Base-by-base conservation (phyloP, 2,797 vertebrate species). In the Echiichthys vipera region DNA sequence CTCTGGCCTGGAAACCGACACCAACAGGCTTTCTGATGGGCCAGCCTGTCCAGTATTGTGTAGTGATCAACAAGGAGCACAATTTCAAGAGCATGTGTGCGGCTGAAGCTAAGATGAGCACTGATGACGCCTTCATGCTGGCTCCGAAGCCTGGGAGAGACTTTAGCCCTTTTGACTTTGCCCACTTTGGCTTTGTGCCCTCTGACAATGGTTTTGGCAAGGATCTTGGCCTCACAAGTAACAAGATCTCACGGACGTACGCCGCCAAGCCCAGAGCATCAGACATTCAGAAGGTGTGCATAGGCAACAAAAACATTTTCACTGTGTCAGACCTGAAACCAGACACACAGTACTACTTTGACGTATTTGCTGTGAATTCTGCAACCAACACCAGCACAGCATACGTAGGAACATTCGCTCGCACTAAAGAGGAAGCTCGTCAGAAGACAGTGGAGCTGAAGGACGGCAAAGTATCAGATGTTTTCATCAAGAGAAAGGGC, bases 31-130 rank as follows among this genome's bases (percentile, higher is more conserved):
- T 94, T 1, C 67, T 97, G 51, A 93, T 98, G 92, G 95, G 93
- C 55, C 98, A 98, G 78, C 97, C 98, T 0, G 94, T 98, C 39
- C 96, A 96, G 74, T 99, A 99, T 69, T 99, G 98, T 14, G 95
- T 99, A 14, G 97, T 99, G 51, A 94, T 99, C 90, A 99, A 96
- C 91, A 97, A 97, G 64, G 97, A 99, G 74, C 98, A 99, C 93
- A 99, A 99, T 78, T 99, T 99, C 87, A 99, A 99, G 91, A 99
- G 98, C 70, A 95, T 99, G 78, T 99, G 98, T 5, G 98, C 97
- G 0, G 98, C 96, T 0, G 98, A 99, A 84, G 96, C 97, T n/a
- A 98, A 97, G 85, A 93, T 98, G 80, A 94, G 87, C 66, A 80
- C 83, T 0, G 98, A 99, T 0, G 98, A 98, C 0, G 88, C 94